Base-by-base conservation (phyloP, 2,888 invertebrate genomes). In the Gandaritis pyraliata region DNA sequence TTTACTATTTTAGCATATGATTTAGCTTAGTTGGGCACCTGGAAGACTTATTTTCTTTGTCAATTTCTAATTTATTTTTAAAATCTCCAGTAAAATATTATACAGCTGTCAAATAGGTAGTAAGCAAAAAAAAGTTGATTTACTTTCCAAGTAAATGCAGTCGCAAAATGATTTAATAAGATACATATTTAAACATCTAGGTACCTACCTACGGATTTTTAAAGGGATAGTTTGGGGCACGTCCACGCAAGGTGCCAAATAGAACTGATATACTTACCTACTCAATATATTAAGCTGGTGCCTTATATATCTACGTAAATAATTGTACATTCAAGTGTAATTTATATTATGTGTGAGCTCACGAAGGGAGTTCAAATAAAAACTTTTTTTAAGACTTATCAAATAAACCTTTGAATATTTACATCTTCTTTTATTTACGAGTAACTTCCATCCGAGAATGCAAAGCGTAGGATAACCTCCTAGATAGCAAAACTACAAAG, bases 271-370 rank as follows among this genome's bases (percentile, higher is more conserved):
- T 51, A 52, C 18, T 5, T 55, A 55, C 45, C 86, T 86, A 82
- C n/a, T 75, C 29, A 16, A 13, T 70, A 62, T 58, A 3, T 72
- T 74, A 74, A 73, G 76, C 76, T 75, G 88, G 88, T 88, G 90
- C 88, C 90, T 87, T 86, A 82, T 86, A 82, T 80, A 77, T 84
- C 82, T 75, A 78, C 79, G 78, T 78, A 74, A 80, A 80, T 74
- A 85, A 82, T 75, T 76, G 83, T 83, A 82, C 76, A 79, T 81
- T 76, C 49, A 58, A 67, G 36, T 87, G 76, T 89, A 86, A 88
- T 88, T 90, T 89, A 90, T 23, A 10, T 33, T 88, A 83, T 81
- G 80, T 74, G 75, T 63, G 74, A 77, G 71, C 81, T 80, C 76
- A 68, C 70, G 70, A 65, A 72, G 73, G 72, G 80, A 85, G 85